Conservation (phyloP, 2,888 invertebrate species). For the Pristionchus exspectatus region DNA sequence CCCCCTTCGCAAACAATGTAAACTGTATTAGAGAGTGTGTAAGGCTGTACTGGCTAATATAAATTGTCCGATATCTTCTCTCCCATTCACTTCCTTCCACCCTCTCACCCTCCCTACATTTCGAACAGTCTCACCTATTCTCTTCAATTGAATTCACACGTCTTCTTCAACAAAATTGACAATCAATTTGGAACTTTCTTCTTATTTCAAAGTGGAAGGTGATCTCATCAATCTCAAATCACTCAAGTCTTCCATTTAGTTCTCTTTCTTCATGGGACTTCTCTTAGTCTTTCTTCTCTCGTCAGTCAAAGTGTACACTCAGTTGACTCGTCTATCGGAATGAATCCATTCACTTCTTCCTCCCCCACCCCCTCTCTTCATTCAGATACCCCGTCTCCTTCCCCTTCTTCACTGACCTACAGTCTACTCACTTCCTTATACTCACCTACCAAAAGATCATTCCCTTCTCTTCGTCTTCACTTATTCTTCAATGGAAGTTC, state of each 20-base stretch:
- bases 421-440: constrained; percentile 14
- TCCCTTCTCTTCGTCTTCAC: neutral
- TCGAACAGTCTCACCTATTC: neutral
- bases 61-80: neutral
- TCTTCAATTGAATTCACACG: neutral
- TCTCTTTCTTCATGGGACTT: constrained; percentile 22
- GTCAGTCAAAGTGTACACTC: constrained; percentile 40
- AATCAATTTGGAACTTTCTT: neutral
- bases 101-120: neutral
- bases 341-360: constrained; percentile 23
- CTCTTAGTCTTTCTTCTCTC: constrained; percentile 10
- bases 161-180: neutral
- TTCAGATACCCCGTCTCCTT: neutral
- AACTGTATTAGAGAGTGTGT: constrained; percentile 9
- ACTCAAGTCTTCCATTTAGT: constrained; percentile 33
- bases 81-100: neutral
- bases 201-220: neutral
- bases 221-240: constrained; percentile 39
- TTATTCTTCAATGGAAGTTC: neutral
- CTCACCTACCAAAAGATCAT: neutral
- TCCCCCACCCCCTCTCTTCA: neutral
- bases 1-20: constrained; percentile 17
- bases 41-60: constrained; percentile 37
- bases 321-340: constrained; percentile 17
- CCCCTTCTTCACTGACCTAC: neutral